Base-by-base conservation (phyloP, 2,797 vertebrate genomes). In the Tapera naevia region DNA sequence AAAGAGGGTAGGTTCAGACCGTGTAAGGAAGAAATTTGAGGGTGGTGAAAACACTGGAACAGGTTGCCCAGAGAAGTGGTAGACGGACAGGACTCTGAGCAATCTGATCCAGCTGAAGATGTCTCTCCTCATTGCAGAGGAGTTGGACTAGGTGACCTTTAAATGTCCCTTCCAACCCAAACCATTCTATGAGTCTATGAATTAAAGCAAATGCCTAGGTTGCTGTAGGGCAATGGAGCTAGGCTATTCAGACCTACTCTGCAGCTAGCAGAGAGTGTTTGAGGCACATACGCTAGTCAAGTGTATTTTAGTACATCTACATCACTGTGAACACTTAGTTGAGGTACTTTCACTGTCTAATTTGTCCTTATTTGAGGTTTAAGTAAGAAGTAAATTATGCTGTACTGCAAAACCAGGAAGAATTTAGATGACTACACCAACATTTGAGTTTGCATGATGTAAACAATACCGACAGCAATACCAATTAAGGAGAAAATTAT, bases 401-500 rank as follows among this genome's bases (percentile, higher is more conserved):
- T 58, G 13, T 30, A 37, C 60, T 43, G 50, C 43, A 41, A 24
- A 65, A 69, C 78, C 35, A 5, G 8, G 27, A 75, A 70, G 43
- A 48, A 74, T 69, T 78, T 81, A 72, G 66, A 54, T 54, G 54
- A 78, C 50, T 35, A 37, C 46, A 65, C 9, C 41, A 45, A 10
- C 8, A 22, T 91, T 41, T 61, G 69, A 69, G 6, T 65, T 71
- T 65, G 6, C 23, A 5, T 46, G 58, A 19, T 70, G 43, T 69
- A 93, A 88, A 67, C 72, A 92, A 86, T 88, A 79, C 73, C 69
- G 51, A 80, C 11, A 43, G 61, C 57, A 89, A 66, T 90, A 80
- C 87, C 89, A 91, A 39, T 88, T 96, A 91, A 94, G 88, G 73
- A 21, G 7, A 92, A 91, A 90, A 41, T 62, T 30, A 62, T 30